Percentiles rank a stretch among this genome's conserved stretches.
These are phyloP conservation scores for Motacilla tschutschensis DNA, from an alignment of 2,113 vertebrate species.

Conservation along the genomic window DNA sequence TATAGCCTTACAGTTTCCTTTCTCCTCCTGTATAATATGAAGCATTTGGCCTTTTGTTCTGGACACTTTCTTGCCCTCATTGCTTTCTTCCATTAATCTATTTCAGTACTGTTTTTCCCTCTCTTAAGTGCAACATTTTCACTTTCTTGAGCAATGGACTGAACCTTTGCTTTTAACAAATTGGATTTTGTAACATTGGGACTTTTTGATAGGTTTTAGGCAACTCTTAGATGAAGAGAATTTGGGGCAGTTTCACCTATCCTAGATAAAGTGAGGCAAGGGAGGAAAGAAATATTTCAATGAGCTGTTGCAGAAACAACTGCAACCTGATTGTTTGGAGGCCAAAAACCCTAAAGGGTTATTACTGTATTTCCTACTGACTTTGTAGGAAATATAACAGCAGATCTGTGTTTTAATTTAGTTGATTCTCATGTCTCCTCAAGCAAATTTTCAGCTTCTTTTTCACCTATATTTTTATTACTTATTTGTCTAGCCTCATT, in stretches of 20 bases:
- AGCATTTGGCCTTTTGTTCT: conserved; percentile 32
- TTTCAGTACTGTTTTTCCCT: not conserved
- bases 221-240: not conserved
- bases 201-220: not conserved
- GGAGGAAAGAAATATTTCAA: not conserved
- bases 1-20: not conserved
- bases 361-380: not conserved
- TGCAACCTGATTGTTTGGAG: not conserved
- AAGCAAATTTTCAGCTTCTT: not conserved
- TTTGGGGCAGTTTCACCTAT: not conserved
- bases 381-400: not conserved
- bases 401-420: not conserved
- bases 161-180: conserved; percentile 11
- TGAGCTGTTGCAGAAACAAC: not conserved
- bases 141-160: not conserved
- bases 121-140: not conserved
- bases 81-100: not conserved
- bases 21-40: not conserved
- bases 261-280: not conserved
- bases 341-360: not conserved
- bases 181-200: not conserved
- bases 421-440: not conserved
- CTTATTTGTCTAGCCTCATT: not conserved
- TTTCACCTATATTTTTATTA: not conserved
- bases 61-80: not conserved